Evolutionary conservation across 2,888 invertebrate species (phyloP), one percentile per base, ranked within the genome.

Genomic region (Clepsis dumicolana): DNA sequence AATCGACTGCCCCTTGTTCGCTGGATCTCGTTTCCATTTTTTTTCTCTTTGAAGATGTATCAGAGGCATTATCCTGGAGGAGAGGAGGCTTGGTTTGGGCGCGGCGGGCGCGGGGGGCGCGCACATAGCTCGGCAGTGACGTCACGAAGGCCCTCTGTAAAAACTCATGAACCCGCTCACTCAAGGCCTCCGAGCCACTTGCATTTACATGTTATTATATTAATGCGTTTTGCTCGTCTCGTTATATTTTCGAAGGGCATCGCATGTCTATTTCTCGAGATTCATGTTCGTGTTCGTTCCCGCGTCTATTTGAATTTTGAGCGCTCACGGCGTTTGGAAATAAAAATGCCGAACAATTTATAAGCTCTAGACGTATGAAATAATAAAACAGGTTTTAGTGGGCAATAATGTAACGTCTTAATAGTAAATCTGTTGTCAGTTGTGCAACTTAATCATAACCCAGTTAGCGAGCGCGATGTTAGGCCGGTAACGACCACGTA

Each of bases 121-220:
- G 88, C 90, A 88, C 93, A 93, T 93, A 90, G 80, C 91, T 90
- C 76, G 75, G 77, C 75, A 79, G 80, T 92, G 92, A 90, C 92
- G 93, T 93, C 93, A 93, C 83, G 78, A 48, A 82, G 80, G 84
- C 81, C 83, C 80, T 81, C 79, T 82, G 85, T 87, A 90, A 89
- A 89, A 91, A 89, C 84, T 80, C 87, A 80, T 91, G 90, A 91
- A 91, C 92, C 85, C 87, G 79, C 75, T 79, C 80, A 87, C 84
- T 88, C 91, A 91, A 91, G 92, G 91, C 80, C 89, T 86, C 75
- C 77, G 76, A 83, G 81, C 75, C 84, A 87, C 82, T 82, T 81
- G 86, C 86, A 87, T 88, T 87, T 85, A 81, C 79, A 80, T 83
- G 76, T 80, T 82, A 80, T 80, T 81, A 81, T 81, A 71, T 75